Percentiles rank a stretch among this genome's conserved stretches.
Conservation (phyloP, 2,888 invertebrate species). For the Leptura quadrifasciata region DNA sequence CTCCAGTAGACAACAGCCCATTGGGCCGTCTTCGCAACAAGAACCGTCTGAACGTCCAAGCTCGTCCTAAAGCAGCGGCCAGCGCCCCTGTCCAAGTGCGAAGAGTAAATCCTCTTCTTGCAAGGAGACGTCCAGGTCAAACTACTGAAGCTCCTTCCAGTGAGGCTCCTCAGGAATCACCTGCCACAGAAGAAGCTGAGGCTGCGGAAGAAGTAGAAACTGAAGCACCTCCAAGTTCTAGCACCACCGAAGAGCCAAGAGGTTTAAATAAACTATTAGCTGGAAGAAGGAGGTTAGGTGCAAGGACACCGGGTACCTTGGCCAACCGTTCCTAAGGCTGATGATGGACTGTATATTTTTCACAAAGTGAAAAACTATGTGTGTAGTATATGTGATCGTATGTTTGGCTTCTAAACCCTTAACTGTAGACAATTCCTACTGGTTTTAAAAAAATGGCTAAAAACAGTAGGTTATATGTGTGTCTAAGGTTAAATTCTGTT, state of each 20-base stretch:
- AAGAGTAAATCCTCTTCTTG: constrained; percentile 77
- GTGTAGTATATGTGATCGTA: constrained; percentile 39
- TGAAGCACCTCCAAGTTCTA: constrained; percentile 61
- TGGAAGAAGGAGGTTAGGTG: constrained; percentile 81
- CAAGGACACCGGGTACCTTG: constrained; percentile 75
- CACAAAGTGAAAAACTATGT: constrained; percentile 15
- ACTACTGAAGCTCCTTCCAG: constrained; percentile 69
- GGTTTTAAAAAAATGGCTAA: not conserved
- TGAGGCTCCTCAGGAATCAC: constrained; percentile 62
- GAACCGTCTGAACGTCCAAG: constrained; percentile 74
- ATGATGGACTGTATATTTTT: constrained; percentile 34
- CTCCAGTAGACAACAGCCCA: constrained; percentile 69
- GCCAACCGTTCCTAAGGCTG: constrained; percentile 49
- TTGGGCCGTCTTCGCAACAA: constrained; percentile 71
- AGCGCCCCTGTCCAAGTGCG: constrained; percentile 76
- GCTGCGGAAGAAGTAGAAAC: constrained; percentile 61
- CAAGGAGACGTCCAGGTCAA: constrained; percentile 73
- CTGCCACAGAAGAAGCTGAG: constrained; percentile 59
- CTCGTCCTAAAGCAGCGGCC: constrained; percentile 74
- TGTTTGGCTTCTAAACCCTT: constrained; percentile 21
- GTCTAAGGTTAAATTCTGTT: not conserved
- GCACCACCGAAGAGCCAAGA: constrained; percentile 75
- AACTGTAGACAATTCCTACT: constrained; percentile 4
- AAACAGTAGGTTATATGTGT: not conserved
- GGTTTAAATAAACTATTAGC: constrained; percentile 83